These are phyloP conservation scores for Danio aesculapii DNA, from an alignment of 2,797 vertebrate species.

Conservation along the genomic window DNA sequence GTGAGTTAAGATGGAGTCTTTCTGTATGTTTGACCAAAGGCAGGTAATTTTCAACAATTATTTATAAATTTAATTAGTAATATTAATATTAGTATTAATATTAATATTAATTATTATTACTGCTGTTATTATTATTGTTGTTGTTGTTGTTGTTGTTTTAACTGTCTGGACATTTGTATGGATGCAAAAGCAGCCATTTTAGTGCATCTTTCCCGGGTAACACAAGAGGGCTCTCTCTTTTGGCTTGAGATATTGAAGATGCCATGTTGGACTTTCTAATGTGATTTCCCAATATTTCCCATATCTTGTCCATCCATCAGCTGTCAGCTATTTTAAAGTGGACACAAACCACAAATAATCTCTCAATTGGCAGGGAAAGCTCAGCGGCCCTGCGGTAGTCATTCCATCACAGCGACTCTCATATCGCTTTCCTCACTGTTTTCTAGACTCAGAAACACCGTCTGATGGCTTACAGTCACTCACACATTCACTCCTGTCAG, in stretches of 20 bases:
- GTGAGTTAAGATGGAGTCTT: neutral
- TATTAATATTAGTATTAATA: too few relatives aligned
- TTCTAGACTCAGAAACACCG: constrained; percentile 48
- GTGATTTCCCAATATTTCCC: neutral
- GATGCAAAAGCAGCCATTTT: neutral
- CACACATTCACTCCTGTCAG: constrained; percentile 56
- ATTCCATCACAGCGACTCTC: neutral
- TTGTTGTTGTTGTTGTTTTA: too few relatives aligned
- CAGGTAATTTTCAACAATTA: too few relatives aligned
- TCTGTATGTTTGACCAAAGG: neutral
- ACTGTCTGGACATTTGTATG: neutral
- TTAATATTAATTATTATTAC: too few relatives aligned
- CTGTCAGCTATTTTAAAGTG: neutral
- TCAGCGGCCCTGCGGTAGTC: neutral
- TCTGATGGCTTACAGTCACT: constrained; percentile 40
- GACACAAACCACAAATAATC: constrained; percentile 22
- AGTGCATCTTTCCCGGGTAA: neutral
- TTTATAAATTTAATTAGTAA: too few relatives aligned
- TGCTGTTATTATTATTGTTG: too few relatives aligned
- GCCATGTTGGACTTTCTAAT: neutral
- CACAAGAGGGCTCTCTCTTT: constrained; percentile 25
- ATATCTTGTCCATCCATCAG: neutral
- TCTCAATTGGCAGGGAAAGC: neutral
- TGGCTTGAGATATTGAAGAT: neutral
- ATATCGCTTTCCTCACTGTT: neutral